These are phyloP conservation scores for Netelia inedita DNA, from an alignment of 2,888 invertebrate genomes.

Conservation along the genomic window DNA sequence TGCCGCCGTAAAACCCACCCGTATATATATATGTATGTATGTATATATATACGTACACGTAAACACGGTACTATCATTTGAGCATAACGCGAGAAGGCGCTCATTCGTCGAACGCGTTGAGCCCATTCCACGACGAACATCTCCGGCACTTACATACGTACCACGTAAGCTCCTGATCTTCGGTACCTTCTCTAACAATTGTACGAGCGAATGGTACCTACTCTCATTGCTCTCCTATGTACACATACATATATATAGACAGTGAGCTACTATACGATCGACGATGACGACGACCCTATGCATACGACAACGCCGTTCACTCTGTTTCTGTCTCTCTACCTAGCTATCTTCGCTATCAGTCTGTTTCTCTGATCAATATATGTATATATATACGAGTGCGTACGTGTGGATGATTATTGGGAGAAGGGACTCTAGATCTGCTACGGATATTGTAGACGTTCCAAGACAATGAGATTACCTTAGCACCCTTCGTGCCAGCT, in stretches of 20 bases:
- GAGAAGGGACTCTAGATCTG: neutral
- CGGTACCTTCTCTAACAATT: constrained; percentile 11
- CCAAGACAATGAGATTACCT: constrained; percentile 54
- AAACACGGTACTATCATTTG: constrained; percentile 34
- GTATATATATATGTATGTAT: neutral
- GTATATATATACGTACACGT: neutral
- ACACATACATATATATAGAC: constrained; percentile 10
- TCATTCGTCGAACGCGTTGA: constrained; percentile 46
- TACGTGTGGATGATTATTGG: neutral
- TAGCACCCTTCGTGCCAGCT: constrained; percentile 6
- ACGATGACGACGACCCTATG: constrained; percentile 41
- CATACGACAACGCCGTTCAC: constrained; percentile 49
- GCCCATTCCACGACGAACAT: constrained; percentile 50
- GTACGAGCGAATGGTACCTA: constrained; percentile 10
- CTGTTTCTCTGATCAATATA: constrained; percentile 28
- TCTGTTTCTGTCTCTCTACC: constrained; percentile 49
- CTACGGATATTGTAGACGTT: constrained; percentile 52
- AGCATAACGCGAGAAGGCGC: constrained; percentile 48
- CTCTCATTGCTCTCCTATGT: neutral
- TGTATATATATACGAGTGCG: neutral
- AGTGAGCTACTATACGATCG: constrained; percentile 4
- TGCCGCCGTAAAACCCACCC: constrained; percentile 14
- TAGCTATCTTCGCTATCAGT: neutral
- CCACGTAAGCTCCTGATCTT: constrained; percentile 46
- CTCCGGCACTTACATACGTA: constrained; percentile 51